Evolutionary conservation across 2,888 invertebrate species (phyloP), one percentile per base, ranked within the genome.

Genomic region (Xylota sylvarum): DNA sequence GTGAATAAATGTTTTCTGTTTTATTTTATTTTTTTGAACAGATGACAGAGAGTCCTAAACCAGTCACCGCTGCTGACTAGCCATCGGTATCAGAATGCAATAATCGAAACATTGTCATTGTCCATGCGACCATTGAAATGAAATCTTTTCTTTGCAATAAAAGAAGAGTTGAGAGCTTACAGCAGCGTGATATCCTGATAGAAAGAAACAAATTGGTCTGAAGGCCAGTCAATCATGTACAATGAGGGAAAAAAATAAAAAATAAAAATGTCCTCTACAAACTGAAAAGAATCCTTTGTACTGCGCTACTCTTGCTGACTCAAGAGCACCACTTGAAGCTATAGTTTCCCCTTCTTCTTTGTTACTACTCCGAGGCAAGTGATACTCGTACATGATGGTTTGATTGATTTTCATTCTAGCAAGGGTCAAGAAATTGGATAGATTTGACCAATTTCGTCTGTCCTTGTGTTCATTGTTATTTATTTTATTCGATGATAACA

Each of bases 301-400:
- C 27, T 27, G 48, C 10, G 50, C 27, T 43, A 46, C 67, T 79
- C 55, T 65, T 43, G 43, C 30, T 46, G 62, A 81, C 43, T 74
- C 67, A 67, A 74, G 78, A 67, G 78, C 55, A 67, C 50, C 82
- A 82, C 84, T 84, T 79, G 40, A 82, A 60, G 32, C 17, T 62
- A 30, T 60, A 65, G 64, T 43, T 70, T 52, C 52, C 52, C 55
- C 50, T 35, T 55, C 50, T 72, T 40, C 23, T 2, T 23, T 40
- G 23, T 2, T 23, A 17, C 27, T 48, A 35, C 52, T 46, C 50
- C 19, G 10, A 62, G 30, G 5, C 60, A 52, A 46, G 48, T 77
- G 30, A n/a, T 7, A 50, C 23, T 35, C 10, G 5, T 27, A 19
- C 27, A 55, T 23, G 19, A 27, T 76, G 37, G 55, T 46, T 76